These are phyloP conservation scores for Ernsta delagoae DNA, from an alignment of 2,888 invertebrate species.

Conservation along the genomic window DNA sequence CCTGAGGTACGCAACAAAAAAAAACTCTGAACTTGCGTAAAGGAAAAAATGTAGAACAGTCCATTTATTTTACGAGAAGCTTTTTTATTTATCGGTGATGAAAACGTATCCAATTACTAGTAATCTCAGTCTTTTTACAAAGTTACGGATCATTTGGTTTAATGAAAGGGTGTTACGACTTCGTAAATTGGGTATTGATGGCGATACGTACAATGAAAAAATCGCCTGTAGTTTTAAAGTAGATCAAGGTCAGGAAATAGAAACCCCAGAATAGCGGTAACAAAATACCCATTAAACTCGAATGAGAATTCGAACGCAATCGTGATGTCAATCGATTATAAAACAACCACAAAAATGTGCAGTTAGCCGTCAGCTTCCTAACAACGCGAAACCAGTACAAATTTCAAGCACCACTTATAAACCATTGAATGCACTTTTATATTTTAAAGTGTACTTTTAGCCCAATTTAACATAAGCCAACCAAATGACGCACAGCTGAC, in stretches of 20 bases:
- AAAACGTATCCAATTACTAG: slow-evolving; percentile 22
- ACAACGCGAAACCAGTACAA: slow-evolving; percentile 7
- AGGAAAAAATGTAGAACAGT: background rate
- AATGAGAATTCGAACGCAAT: slow-evolving; percentile 16
- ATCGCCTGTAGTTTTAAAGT: slow-evolving; percentile 16
- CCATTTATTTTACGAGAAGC: background rate
- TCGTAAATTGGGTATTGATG: slow-evolving; percentile 23
- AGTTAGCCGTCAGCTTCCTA: slow-evolving; percentile 13
- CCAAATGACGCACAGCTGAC: slow-evolving; percentile 27
- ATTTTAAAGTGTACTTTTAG: slow-evolving; percentile 4
- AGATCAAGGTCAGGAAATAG: slow-evolving; percentile 26
- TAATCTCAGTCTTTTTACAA: slow-evolving; percentile 18
- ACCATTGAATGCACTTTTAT: slow-evolving; percentile 17
- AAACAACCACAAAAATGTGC: slow-evolving; percentile 12
- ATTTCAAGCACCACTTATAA: slow-evolving; percentile 22
- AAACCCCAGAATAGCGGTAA: slow-evolving; percentile 26
- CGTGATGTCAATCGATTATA: slow-evolving; percentile 15
- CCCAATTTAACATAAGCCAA: slow-evolving; percentile 4
- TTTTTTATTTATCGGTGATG: background rate
- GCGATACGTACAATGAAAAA: slow-evolving; percentile 15
- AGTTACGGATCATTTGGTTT: slow-evolving; percentile 19
- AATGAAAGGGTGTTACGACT: slow-evolving; percentile 32
- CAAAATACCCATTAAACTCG: slow-evolving; percentile 21
- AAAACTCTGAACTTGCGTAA: slow-evolving; percentile 4
- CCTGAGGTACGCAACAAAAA: slow-evolving; percentile 13